A percentile compares a stretch with the other conserved stretches of the same genome.
Evolutionary conservation across 2,797 vertebrate genomes (phyloP).

Genomic region (Kryptopterus vitreolus): DNA sequence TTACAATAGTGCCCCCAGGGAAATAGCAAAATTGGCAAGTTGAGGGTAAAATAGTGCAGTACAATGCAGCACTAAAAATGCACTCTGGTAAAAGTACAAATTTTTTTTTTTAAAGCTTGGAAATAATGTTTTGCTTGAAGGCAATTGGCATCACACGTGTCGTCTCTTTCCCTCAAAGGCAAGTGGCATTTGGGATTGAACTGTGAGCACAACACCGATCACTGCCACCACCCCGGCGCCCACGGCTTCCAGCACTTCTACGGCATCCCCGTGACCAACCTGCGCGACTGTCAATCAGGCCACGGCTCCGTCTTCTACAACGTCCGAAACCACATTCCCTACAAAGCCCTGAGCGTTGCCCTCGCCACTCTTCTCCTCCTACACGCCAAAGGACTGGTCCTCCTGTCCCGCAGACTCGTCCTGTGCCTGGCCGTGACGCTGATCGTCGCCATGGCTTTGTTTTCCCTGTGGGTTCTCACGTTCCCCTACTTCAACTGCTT

Average conservation of each 20-base stretch:
- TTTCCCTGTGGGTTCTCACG: constrained; percentile 63
- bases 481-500: constrained; percentile 84
- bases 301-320: constrained; percentile 74
- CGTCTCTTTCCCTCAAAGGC: constrained; percentile 70
- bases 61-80: too few species aligned
- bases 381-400: constrained; percentile 57
- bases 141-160: too few species aligned
- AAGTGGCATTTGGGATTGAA: constrained; percentile 92
- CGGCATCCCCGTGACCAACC: constrained; percentile 80
- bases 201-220: constrained; percentile 77
- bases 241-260: constrained; percentile 91
- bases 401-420: constrained; percentile 48
- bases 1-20: too few species aligned
- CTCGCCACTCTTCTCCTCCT: constrained; percentile 62
- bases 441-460: background rate
- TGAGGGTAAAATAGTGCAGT: too few species aligned
- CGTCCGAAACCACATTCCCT: constrained; percentile 43
- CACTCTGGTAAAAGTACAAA: too few species aligned
- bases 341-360: constrained; percentile 45
- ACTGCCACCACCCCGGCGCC: constrained; percentile 85
- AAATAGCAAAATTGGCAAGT: too few species aligned
- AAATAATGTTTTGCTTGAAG: too few species aligned
- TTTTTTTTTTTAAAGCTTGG: background rate
- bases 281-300: constrained; percentile 83
- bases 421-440: constrained; percentile 45